A percentile compares a stretch with the other conserved stretches of the same genome.
Evolutionary conservation across 2,888 invertebrate genomes (phyloP).

Genomic region (Iphiclides podalirius): DNA sequence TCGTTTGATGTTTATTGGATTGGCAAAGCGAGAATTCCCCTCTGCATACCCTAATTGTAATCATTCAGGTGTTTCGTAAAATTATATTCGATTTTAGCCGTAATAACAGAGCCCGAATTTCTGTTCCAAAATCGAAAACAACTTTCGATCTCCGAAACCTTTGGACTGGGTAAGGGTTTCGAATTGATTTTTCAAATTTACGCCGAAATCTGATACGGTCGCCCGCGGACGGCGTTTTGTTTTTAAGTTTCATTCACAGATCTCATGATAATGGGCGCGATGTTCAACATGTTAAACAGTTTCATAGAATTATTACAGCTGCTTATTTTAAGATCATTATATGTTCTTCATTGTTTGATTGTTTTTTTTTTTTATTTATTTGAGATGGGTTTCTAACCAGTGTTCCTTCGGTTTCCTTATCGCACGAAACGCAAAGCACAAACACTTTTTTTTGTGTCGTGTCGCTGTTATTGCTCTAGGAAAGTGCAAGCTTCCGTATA

Average conservation of each 20-base stretch:
- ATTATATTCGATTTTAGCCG: constrained; percentile 13
- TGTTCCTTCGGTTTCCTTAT: too few species aligned
- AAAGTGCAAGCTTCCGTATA: too few species aligned
- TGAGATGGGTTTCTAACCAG: too few species aligned
- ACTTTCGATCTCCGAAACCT: constrained; percentile 17
- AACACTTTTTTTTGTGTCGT: too few species aligned
- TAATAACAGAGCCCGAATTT: constrained; percentile 6
- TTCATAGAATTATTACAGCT: constrained; percentile 4
- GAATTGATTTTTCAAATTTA: constrained; percentile 18
- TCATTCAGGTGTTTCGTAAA: constrained; percentile 24
- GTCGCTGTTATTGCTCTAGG: too few species aligned
- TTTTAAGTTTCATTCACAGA: constrained; percentile 17
- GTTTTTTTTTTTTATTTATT: too few species aligned
- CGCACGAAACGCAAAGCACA: too few species aligned
- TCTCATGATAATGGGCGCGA: constrained; percentile 4
- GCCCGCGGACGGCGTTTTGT: constrained; percentile 9
- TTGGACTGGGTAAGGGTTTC: neutral
- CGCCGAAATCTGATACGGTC: constrained; percentile 12
- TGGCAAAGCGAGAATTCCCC: constrained; percentile 14
- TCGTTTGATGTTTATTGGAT: constrained; percentile 26
- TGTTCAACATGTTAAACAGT: constrained; percentile 9
- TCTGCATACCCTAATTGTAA: constrained; percentile 19
- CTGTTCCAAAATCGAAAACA: constrained; percentile 1
- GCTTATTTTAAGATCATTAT: too few species aligned
- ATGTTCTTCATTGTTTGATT: too few species aligned